Conservation (phyloP, 1,140 invertebrate species). For the Octopus sinensis region DNA sequence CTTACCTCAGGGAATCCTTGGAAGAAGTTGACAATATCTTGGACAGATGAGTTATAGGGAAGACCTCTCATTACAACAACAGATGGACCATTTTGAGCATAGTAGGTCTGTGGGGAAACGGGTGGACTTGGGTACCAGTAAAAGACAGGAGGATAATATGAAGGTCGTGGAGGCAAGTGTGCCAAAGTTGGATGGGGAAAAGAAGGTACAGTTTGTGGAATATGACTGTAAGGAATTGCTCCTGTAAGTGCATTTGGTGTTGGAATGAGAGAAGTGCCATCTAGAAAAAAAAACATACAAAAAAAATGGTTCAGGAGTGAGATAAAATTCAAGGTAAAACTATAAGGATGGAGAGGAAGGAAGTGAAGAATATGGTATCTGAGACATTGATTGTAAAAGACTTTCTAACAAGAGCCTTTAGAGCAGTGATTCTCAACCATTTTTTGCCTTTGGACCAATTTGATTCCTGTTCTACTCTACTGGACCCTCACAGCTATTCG, state of each 20-base stretch:
- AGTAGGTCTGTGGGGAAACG: slow-evolving; percentile 80
- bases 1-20: slow-evolving; percentile 60
- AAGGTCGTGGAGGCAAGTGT: slow-evolving; percentile 34
- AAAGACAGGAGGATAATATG: slow-evolving; percentile 49
- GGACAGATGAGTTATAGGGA: slow-evolving; percentile 54
- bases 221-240: slow-evolving; percentile 34
- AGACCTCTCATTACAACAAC: slow-evolving; percentile 61
- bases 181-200: slow-evolving; percentile 25
- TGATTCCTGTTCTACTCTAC: too few species aligned
- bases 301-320: background rate
- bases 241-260: slow-evolving; percentile 23
- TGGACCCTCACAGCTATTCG: too few species aligned
- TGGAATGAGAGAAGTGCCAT: slow-evolving; percentile 24
- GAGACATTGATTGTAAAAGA: too few species aligned
- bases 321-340: too few species aligned
- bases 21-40: slow-evolving; percentile 60
- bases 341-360: too few species aligned
- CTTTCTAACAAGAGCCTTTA: too few species aligned
- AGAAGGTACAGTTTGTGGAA: slow-evolving; percentile 44
- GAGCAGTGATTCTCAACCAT: too few species aligned
- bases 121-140: slow-evolving; percentile 88
- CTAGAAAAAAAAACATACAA: slow-evolving; percentile 19
- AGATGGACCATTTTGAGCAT: slow-evolving; percentile 61
- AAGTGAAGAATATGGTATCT: too few species aligned
- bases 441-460: too few species aligned